Base-by-base conservation (phyloP, 2,113 vertebrate genomes). In the Fulica atra region DNA sequence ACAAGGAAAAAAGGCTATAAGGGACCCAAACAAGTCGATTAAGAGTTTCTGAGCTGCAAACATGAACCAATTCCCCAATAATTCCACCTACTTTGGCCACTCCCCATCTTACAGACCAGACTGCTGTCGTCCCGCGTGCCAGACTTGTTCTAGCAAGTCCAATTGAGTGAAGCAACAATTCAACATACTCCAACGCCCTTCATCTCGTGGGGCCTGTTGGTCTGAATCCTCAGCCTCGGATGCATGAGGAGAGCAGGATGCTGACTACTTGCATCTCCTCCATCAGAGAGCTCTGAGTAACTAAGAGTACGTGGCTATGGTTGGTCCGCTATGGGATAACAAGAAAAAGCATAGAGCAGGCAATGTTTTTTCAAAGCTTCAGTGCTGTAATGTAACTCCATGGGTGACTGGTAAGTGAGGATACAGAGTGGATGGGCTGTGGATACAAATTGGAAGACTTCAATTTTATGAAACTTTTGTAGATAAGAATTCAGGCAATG, bases 121-220 rank as follows among this genome's bases (percentile, higher is more conserved):
- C 92, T 93, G 54, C 80, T 5, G 3, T 63, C 9, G 0, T 25
- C 73, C 91, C 2, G 0, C 1, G 0, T 94, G 89, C 92, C 86
- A 83, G 88, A 88, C 72, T 12, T 29, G 69, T 50, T 86, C 80
- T 80, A 95, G 88, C 88, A 5, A 78, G 60, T 36, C 85, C 86
- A 92, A 87, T 44, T 88, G 24, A 83, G 81, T 86, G 82, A 96
- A 92, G 90, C 90, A 96, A 94, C 92, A 90, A 76, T 16, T 61
- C 80, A 64, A 20, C 53, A 35, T 24, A 26, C 82, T 96, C 95
- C 88, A 97, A 92, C 69, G 56, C 93, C 92, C 95, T 96, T 36
- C 93, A 87, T 76, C 95, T 88, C 90, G 3, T 71, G 92, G 86
- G 86, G 44, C 76, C 56, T 56, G 65, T 26, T 31, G 88, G 42